Evolutionary conservation across 1,140 invertebrate genomes (phyloP).

Genomic region (Himalopsyche phryganea): DNA sequence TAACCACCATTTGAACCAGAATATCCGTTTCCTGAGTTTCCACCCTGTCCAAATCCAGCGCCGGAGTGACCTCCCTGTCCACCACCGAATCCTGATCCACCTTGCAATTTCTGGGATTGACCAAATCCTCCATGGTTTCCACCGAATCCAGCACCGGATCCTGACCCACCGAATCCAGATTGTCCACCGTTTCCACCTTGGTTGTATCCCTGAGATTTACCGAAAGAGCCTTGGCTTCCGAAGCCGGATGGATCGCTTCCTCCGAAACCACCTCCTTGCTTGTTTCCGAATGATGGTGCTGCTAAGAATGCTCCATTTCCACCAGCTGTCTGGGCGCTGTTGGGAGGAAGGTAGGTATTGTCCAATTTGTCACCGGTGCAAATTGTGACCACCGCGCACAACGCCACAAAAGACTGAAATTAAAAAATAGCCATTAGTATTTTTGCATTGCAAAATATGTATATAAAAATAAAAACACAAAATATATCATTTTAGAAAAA

Average conservation of each 20-base stretch:
- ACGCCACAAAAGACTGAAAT: too few species aligned
- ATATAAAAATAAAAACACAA: too few species aligned
- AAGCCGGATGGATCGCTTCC: background rate
- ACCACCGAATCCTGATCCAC: conserved; percentile 3
- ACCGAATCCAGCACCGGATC: conserved; percentile 5
- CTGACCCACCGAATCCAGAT: background rate
- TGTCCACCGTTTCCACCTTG: conserved; percentile 2
- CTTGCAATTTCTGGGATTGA: background rate
- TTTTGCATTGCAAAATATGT: too few species aligned
- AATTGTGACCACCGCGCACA: conserved; percentile 25
- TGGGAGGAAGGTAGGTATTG: conserved; percentile 54
- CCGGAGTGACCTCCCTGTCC: conserved; percentile 1
- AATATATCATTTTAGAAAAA: too few species aligned
- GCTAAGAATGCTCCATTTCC: conserved; percentile 37
- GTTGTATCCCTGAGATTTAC: background rate
- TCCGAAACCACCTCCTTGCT: conserved; percentile 4
- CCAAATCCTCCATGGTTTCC: conserved; percentile 3
- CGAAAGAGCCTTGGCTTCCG: background rate
- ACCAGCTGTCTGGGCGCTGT: conserved; percentile 44
- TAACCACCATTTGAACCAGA: too few species aligned
- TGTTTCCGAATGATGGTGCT: conserved; percentile 21
- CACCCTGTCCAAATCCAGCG: too few species aligned
- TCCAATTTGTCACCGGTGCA: conserved; percentile 47
- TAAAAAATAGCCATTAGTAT: too few species aligned
- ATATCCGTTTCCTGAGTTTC: too few species aligned